Conservation (phyloP, 1,140 invertebrate genomes). For the Leptinotarsa texana region DNA sequence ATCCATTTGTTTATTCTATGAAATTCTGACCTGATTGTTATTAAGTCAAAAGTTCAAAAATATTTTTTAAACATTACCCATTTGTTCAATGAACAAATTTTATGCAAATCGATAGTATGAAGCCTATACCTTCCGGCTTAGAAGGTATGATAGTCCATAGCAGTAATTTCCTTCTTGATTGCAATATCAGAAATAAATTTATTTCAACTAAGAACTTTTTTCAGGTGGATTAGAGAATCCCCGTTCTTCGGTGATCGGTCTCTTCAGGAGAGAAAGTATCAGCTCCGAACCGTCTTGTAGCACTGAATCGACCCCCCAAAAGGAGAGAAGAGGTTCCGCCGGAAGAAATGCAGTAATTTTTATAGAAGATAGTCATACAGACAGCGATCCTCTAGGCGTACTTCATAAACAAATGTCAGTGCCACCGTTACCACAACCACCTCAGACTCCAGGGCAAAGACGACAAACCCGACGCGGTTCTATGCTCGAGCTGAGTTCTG, state of each 20-base stretch:
- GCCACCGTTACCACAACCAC: constrained; percentile 50
- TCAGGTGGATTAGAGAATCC: constrained; percentile 70
- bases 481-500: constrained; percentile 66
- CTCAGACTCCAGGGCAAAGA: constrained; percentile 60
- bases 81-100: too few species aligned
- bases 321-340: constrained; percentile 49
- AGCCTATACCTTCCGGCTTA: too few species aligned
- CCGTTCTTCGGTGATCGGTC: constrained; percentile 73
- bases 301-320: constrained; percentile 55
- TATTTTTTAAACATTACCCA: too few species aligned
- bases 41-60: too few species aligned
- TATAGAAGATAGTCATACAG: constrained; percentile 60
- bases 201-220: neutral
- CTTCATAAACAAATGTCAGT: constrained; percentile 55
- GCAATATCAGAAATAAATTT: neutral
- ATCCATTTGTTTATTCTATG: too few species aligned
- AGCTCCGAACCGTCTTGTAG: constrained; percentile 59
- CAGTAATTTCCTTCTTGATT: too few species aligned
- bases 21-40: too few species aligned
- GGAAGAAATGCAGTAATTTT: constrained; percentile 58
- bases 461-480: constrained; percentile 67
- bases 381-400: constrained; percentile 62
- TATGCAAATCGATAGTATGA: too few species aligned
- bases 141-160: too few species aligned
- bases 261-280: constrained; percentile 69